phyloP scores from a whole-genome alignment of 2,888 invertebrate species.

The Caenorhabditis japonica region DNA sequence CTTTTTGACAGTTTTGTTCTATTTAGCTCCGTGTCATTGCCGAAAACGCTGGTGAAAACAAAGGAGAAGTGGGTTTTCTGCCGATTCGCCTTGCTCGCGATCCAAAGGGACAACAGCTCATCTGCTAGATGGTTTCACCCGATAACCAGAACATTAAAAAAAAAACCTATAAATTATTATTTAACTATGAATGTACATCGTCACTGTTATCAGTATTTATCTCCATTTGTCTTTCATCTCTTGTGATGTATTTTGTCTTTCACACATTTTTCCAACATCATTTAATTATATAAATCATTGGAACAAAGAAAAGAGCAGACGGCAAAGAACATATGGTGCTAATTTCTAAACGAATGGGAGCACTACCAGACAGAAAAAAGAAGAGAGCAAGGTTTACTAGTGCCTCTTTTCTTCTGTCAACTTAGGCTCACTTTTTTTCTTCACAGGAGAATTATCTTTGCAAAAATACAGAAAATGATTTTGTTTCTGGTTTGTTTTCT shows the following conservation, averaged over 20 bases:
- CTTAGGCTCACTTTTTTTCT: background rate
- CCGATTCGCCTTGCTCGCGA: conserved; percentile 65
- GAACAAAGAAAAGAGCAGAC: too few species aligned
- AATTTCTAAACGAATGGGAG: too few species aligned
- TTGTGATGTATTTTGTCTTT: background rate
- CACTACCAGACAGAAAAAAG: too few species aligned
- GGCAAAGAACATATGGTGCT: background rate
- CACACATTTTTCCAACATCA: background rate
- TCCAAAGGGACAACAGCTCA: conserved; percentile 46
- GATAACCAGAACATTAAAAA: too few species aligned
- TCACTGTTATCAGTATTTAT: conserved; percentile 8
- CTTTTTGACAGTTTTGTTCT: too few species aligned
- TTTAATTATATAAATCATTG: background rate
- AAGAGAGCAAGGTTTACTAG: too few species aligned
- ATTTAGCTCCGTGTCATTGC: conserved; percentile 69
- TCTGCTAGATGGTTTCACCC: too few species aligned
- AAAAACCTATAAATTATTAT: background rate
- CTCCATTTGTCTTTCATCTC: conserved; percentile 2
- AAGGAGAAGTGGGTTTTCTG: conserved; percentile 70
- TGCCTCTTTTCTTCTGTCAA: too few species aligned
- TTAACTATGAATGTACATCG: conserved; percentile 27
- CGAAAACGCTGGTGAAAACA: conserved; percentile 66
- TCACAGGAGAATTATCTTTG: too few species aligned
- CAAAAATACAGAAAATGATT: background rate
- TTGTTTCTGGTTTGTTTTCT: background rate